A percentile compares a stretch with the other conserved stretches of the same genome.
Conservation (phyloP, 2,797 vertebrate species). For the Lacerta viridis region DNA sequence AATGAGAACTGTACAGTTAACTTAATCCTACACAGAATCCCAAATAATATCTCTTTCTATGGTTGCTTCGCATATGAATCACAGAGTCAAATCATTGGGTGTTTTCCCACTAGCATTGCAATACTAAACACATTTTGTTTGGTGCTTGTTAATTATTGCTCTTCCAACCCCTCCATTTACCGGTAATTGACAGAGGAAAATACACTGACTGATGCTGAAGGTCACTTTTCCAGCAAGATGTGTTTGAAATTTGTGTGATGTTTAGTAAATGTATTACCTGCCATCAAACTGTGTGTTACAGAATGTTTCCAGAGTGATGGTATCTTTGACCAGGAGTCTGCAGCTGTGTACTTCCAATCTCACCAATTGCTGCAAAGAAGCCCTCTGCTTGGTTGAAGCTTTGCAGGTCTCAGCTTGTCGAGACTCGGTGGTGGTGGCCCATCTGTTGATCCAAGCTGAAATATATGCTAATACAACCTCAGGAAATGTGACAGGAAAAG, state of each 20-base stretch:
- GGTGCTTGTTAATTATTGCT: neutral
- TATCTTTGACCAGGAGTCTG: conserved; percentile 80
- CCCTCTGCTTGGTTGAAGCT: conserved; percentile 85
- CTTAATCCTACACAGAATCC: neutral
- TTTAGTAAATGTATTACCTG: neutral
- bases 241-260: neutral
- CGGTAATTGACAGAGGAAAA: neutral
- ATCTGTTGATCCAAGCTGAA: conserved; percentile 88
- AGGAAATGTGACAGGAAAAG: conserved; percentile 82
- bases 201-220: neutral
- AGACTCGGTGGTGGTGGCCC: conserved; percentile 73
- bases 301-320: conserved; percentile 74
- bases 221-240: neutral
- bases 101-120: neutral
- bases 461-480: conserved; percentile 84
- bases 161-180: neutral
- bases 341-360: conserved; percentile 81
- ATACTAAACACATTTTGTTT: neutral
- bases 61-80: too few species aligned
- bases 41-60: neutral
- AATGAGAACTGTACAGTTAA: neutral
- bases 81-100: neutral
- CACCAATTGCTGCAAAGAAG: conserved; percentile 81
- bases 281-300: conserved; percentile 54
- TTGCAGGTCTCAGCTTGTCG: conserved; percentile 88